Base-by-base conservation (phyloP, 1,140 invertebrate genomes). In the Maniola jurtina region DNA sequence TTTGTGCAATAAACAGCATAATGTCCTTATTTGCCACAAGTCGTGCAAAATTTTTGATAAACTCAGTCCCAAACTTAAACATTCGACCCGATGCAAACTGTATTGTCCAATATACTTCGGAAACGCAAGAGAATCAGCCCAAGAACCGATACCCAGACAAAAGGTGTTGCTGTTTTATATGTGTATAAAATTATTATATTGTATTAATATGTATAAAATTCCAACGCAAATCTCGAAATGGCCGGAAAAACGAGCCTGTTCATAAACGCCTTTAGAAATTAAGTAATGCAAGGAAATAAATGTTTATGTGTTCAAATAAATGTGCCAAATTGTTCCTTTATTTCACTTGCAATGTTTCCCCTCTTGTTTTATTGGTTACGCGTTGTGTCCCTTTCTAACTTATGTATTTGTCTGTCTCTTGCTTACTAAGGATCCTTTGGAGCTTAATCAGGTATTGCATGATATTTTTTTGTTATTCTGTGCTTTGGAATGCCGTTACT, bases 141-240 rank as follows among this genome's bases (percentile, higher is more conserved):
- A 97, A 97, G 88, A 97, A 98, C 91, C 92, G 95, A 25, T 97
- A 98, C 82, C 96, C 96, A 0, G 96, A 97, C 76, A 97, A 97
- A 65, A 97, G n/a, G n/a, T n/a, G n/a, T n/a, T n/a, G n/a, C n/a
- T n/a, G n/a, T n/a, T n/a, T n/a, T n/a, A n/a, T n/a, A n/a, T n/a
- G n/a, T n/a, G n/a, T n/a, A n/a, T n/a, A n/a, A n/a, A n/a, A n/a
- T n/a, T n/a, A n/a, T n/a, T n/a, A n/a, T n/a, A n/a, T n/a, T n/a
- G n/a, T n/a, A n/a, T n/a, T n/a, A n/a, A n/a, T n/a, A n/a, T n/a
- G n/a, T n/a, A n/a, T n/a, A n/a, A n/a, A n/a, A n/a, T n/a, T n/a
- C n/a, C n/a, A n/a, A n/a, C n/a, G n/a, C 25, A 4, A 25, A 25
- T 38, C 7, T 38, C 38, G 6, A 9, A 38, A 0, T 38, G 0